Evolutionary conservation across 2,113 vertebrate genomes (phyloP).

Genomic region (Hucho hucho): DNA sequence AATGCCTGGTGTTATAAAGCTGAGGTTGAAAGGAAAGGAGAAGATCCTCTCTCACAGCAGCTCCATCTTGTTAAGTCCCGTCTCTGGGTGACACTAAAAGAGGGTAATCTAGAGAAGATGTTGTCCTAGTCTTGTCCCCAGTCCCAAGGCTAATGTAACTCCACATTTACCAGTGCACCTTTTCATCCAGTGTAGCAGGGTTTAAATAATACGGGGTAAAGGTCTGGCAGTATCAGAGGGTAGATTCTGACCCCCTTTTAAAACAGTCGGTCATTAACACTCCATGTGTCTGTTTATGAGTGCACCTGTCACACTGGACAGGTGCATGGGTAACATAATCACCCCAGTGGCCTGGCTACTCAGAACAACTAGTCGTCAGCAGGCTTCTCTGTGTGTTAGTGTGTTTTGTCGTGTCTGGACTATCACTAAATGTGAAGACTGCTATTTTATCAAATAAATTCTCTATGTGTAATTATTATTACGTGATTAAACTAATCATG

Average conservation of each 20-base stretch:
- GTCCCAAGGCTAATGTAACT: no score
- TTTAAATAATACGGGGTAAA: not conserved
- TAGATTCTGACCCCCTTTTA: not conserved
- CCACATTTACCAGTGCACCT: no score
- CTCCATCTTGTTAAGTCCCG: constrained; percentile 12
- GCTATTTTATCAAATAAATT: no score
- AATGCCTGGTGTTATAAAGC: not conserved
- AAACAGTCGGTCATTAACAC: constrained; percentile 14
- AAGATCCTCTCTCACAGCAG: constrained; percentile 20
- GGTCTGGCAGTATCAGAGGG: not conserved
- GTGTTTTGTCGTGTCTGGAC: no score
- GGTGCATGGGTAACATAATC: not conserved
- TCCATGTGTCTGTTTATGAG: not conserved
- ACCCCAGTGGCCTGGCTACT: not conserved
- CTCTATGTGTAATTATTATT: no score
- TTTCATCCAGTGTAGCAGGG: not conserved
- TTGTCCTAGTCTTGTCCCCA: no score
- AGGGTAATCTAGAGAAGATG: no score
- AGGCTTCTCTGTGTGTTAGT: no score
- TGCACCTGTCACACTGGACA: not conserved
- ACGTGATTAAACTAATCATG: no score
- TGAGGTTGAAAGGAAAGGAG: constrained; percentile 19
- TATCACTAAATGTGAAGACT: no score
- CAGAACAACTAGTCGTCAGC: not conserved
- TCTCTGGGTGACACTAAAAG: no score